A percentile compares a stretch with the other conserved stretches of the same genome.
Conservation (phyloP, 2,888 invertebrate species). For the Pseudococcus viburni region DNA sequence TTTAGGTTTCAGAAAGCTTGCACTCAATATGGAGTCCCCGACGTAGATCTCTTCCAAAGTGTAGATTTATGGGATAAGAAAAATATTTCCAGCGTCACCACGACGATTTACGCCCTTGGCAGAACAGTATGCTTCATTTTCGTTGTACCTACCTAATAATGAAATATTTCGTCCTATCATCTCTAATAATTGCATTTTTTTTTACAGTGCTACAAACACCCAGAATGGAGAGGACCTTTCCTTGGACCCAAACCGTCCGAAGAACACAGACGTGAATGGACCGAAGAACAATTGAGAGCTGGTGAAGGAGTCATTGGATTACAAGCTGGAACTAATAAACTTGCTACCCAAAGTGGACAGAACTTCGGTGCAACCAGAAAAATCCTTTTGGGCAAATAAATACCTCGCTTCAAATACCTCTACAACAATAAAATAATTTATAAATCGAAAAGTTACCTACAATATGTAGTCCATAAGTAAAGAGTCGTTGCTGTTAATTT, state of each 20-base stretch:
- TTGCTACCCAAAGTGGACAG: constrained; percentile 88
- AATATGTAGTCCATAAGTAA: not conserved
- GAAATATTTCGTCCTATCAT: not conserved
- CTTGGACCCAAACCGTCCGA: constrained; percentile 90
- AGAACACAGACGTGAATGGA: constrained; percentile 86
- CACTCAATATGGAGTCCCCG: constrained; percentile 86
- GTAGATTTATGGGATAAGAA: constrained; percentile 93
- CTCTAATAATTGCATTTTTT: not conserved
- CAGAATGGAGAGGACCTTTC: constrained; percentile 86
- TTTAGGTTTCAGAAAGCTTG: constrained; percentile 86
- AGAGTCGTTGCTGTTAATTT: not conserved
- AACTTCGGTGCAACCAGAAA: constrained; percentile 88
- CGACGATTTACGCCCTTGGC: constrained; percentile 89
- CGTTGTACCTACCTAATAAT: not conserved
- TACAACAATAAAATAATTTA: not conserved
- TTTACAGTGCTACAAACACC: constrained; percentile 81
- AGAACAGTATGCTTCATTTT: constrained; percentile 78
- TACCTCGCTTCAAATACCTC: not conserved
- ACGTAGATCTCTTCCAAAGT: constrained; percentile 90
- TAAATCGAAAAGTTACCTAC: constrained; percentile 28
- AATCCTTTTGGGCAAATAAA: constrained; percentile 83
- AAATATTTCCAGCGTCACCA: constrained; percentile 89
- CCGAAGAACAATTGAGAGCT: constrained; percentile 85
- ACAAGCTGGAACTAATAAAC: constrained; percentile 89
- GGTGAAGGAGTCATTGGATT: constrained; percentile 88